A percentile compares a stretch with the other conserved stretches of the same genome.
These are phyloP conservation scores for Tribolium freemani DNA, from an alignment of 2,888 invertebrate genomes.

Conservation along the genomic window DNA sequence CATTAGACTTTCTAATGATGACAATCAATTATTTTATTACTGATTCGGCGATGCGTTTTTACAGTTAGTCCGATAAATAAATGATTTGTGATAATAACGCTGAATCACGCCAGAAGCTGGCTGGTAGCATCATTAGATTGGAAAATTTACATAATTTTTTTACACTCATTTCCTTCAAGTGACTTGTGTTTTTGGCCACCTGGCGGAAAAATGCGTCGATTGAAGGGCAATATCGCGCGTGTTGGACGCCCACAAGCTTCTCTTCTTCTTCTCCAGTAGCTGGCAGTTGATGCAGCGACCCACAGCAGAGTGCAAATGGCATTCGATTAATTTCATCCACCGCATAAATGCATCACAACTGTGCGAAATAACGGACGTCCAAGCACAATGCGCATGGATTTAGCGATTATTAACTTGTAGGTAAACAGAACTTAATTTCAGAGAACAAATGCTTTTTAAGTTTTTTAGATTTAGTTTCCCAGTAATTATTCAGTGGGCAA, in stretches of 20 bases:
- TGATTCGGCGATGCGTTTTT: conserved; percentile 37
- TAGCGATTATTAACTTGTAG: too few relatives aligned
- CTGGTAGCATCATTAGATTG: conserved; percentile 37
- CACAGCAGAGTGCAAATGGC: conserved; percentile 64
- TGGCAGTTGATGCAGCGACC: conserved; percentile 62
- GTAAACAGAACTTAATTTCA: too few relatives aligned
- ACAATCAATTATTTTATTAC: conserved; percentile 43
- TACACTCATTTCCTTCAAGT: neutral
- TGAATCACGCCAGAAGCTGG: conserved; percentile 34
- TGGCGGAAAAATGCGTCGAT: conserved; percentile 11
- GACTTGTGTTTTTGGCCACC: neutral
- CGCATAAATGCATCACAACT: conserved; percentile 43
- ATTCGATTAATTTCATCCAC: conserved; percentile 62
- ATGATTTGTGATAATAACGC: conserved; percentile 37
- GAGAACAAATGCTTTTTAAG: too few relatives aligned
- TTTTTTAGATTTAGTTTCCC: too few relatives aligned
- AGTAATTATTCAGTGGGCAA: too few relatives aligned
- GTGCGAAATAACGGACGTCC: conserved; percentile 20
- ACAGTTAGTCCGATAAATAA: conserved; percentile 39
- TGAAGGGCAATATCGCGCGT: conserved; percentile 39
- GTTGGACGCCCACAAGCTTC: conserved; percentile 43
- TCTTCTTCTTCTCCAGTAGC: conserved; percentile 44
- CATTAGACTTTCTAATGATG: conserved; percentile 46
- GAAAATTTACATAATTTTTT: conserved; percentile 41
- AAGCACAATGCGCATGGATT: conserved; percentile 9